phyloP scores from a whole-genome alignment of 2,113 vertebrate species.

The Etheostoma spectabile region DNA sequence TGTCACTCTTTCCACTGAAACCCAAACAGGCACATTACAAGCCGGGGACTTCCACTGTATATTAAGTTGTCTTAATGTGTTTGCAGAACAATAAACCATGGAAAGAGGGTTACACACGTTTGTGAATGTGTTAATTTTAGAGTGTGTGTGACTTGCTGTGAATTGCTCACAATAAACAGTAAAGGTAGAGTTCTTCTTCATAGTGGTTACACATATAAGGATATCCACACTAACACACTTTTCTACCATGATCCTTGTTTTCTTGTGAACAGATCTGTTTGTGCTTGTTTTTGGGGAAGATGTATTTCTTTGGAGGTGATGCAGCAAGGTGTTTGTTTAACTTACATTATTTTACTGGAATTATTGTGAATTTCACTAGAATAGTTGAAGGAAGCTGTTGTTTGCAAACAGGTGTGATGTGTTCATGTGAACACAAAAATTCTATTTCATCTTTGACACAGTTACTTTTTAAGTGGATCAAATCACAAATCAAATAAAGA shows the following conservation, averaged over 20 bases:
- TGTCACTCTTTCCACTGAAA: constrained; percentile 45
- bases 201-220: not conserved
- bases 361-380: not conserved
- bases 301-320: not conserved
- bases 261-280: not conserved
- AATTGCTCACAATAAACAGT: not conserved
- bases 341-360: not conserved
- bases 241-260: not conserved
- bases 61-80: constrained; percentile 11
- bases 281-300: not conserved
- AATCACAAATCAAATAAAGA: not conserved
- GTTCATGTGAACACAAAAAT: not conserved
- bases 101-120: not conserved
- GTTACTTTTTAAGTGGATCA: not conserved
- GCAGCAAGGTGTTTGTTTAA: too few species aligned
- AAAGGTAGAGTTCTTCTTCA: not conserved
- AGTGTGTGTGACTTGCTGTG: not conserved
- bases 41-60: constrained; percentile 36
- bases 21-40: constrained; percentile 8
- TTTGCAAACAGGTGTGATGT: not conserved
- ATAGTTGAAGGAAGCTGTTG: not conserved
- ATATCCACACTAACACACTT: not conserved
- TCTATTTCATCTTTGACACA: too few species aligned
- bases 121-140: not conserved
- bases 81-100: constrained; percentile 14